Conservation (phyloP, 2,113 vertebrate species). For the Neotragus moschatus region DNA sequence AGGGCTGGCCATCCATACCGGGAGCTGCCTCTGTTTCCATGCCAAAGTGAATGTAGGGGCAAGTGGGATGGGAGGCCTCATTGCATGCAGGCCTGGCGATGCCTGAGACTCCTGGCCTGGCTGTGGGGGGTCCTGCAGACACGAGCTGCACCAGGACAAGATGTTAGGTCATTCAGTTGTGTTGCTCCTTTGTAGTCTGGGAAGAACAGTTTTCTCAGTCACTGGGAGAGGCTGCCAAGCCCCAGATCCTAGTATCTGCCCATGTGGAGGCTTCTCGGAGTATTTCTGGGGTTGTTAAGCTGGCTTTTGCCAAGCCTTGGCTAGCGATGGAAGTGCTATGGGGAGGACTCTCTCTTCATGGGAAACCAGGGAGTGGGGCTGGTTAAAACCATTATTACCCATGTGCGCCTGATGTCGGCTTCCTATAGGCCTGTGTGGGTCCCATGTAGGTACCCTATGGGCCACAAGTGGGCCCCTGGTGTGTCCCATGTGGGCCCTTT, state of each 20-base stretch:
- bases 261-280: fast-evolving
- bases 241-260: neutral
- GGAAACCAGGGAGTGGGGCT: neutral
- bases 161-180: fast-evolving
- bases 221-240: neutral
- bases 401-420: too few relatives aligned
- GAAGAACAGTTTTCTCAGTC: neutral
- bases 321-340: neutral
- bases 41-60: neutral
- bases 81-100: neutral
- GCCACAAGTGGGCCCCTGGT: neutral
- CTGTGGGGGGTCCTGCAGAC: neutral
- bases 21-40: neutral
- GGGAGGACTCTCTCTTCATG: neutral
- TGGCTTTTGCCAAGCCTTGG: neutral
- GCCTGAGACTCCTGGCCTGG: neutral
- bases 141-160: fast-evolving
- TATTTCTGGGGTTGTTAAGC: neutral
- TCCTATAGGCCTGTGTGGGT: neutral
- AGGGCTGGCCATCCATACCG: neutral
- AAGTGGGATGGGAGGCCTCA: neutral
- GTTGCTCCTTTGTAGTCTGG: neutral
- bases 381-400: neutral
- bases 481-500: neutral
- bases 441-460: neutral